Conservation (phyloP, 1,140 invertebrate genomes). For the Lordiphosa clarofinis region DNA sequence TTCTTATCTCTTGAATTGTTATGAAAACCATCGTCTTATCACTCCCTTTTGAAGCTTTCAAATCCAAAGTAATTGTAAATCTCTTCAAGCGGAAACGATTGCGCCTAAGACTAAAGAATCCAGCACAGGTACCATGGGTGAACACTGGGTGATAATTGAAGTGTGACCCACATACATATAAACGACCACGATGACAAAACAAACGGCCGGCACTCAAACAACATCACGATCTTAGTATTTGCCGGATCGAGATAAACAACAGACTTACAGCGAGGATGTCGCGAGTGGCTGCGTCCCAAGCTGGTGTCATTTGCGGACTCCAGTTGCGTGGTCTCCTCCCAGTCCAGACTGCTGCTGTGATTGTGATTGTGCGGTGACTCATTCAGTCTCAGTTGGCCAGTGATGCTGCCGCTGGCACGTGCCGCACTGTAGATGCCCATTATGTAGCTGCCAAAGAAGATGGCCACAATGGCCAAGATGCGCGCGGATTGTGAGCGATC, state of each 20-base stretch:
- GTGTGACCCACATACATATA: slow-evolving; percentile 62
- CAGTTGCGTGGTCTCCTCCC: slow-evolving; percentile 9
- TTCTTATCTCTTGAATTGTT: background rate
- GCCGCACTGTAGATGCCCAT: slow-evolving; percentile 60
- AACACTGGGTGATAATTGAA: slow-evolving; percentile 69
- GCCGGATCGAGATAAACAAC: background rate
- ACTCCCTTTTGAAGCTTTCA: too few relatives aligned
- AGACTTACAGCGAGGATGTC: slow-evolving; percentile 70
- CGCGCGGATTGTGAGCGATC: slow-evolving; percentile 41
- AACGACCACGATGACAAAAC: slow-evolving; percentile 41
- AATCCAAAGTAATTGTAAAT: slow-evolving; percentile 29
- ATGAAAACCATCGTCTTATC: too few relatives aligned
- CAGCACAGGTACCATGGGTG: slow-evolving; percentile 40
- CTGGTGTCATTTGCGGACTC: background rate
- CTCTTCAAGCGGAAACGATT: slow-evolving; percentile 23
- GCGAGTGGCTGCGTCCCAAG: slow-evolving; percentile 33
- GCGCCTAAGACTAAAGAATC: slow-evolving; percentile 67
- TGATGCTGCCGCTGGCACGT: slow-evolving; percentile 29
- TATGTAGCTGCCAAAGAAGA: slow-evolving; percentile 60
- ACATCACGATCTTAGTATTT: slow-evolving; percentile 12
- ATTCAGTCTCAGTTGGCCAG: background rate
- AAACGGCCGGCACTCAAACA: slow-evolving; percentile 40
- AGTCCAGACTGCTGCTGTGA: slow-evolving; percentile 13
- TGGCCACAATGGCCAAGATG: slow-evolving; percentile 51
- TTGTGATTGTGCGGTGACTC: background rate